phyloP scores from a whole-genome alignment of 2,888 invertebrate species.

The Ptychoptera contaminata region DNA sequence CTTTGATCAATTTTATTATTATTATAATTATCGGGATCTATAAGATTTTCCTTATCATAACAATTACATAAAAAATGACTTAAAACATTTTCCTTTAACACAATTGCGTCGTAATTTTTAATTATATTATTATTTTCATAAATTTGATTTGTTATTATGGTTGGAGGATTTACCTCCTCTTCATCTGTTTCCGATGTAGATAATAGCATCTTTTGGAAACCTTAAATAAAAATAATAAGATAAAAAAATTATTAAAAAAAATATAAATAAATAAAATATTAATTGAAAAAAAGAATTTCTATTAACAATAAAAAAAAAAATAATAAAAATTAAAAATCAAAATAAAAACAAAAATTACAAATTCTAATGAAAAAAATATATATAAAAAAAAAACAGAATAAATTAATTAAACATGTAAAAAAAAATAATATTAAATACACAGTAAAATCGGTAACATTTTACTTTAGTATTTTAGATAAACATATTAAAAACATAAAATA shows the following conservation, averaged over 20 bases:
- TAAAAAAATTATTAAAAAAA: background rate
- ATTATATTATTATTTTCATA: background rate
- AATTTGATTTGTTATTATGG: background rate
- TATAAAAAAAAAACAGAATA: no score
- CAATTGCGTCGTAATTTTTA: background rate
- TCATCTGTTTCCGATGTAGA: slow-evolving; percentile 22
- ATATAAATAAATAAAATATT: background rate
- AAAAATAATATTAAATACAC: no score
- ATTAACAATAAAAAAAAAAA: no score
- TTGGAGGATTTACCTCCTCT: slow-evolving; percentile 26
- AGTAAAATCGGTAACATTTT: no score
- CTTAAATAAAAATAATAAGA: slow-evolving; percentile 6
- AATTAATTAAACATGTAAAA: background rate
- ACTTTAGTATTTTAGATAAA: no score
- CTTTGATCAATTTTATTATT: background rate
- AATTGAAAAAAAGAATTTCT: background rate
- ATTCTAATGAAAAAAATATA: no score
- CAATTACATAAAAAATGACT: no score
- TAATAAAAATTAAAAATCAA: no score
- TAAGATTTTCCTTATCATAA: background rate
- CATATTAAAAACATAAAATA: no score
- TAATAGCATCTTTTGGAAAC: slow-evolving; percentile 27
- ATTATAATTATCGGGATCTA: background rate
- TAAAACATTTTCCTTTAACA: background rate
- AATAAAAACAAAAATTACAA: no score